phyloP scores from a whole-genome alignment of 2,797 vertebrate genomes.

The Centropyge bicolor region DNA sequence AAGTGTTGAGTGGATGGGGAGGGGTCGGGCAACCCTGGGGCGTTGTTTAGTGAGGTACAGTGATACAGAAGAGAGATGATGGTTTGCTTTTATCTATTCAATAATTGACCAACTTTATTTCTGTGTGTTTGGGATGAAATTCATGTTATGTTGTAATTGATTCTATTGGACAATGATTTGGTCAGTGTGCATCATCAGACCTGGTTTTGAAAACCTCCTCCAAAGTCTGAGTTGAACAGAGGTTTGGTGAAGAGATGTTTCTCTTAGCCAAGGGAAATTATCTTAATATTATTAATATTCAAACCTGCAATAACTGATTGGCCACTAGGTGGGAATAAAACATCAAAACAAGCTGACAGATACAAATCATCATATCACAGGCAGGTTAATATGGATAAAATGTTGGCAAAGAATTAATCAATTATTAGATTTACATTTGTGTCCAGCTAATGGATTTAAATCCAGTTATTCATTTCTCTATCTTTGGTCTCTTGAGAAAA shows the following conservation, averaged over 20 bases:
- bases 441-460: too few relatives aligned
- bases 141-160: background rate
- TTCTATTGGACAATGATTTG: background rate
- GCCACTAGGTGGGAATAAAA: background rate
- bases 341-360: too few relatives aligned
- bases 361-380: too few relatives aligned
- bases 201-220: background rate
- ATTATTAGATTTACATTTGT: too few relatives aligned
- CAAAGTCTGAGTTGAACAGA: background rate
- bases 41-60: background rate
- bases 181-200: background rate
- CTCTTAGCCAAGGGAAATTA: background rate
- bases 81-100: background rate
- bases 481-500: too few relatives aligned
- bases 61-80: background rate
- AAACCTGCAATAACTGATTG: background rate
- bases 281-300: background rate
- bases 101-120: background rate
- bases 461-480: too few relatives aligned
- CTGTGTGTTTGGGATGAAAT: background rate
- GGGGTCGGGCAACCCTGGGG: conserved; percentile 2
- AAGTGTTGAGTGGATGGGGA: conserved; percentile 11
- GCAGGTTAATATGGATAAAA: too few relatives aligned
- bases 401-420: too few relatives aligned
- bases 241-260: background rate